Conservation (phyloP, 2,113 vertebrate species). For the Ciconia stormi region DNA sequence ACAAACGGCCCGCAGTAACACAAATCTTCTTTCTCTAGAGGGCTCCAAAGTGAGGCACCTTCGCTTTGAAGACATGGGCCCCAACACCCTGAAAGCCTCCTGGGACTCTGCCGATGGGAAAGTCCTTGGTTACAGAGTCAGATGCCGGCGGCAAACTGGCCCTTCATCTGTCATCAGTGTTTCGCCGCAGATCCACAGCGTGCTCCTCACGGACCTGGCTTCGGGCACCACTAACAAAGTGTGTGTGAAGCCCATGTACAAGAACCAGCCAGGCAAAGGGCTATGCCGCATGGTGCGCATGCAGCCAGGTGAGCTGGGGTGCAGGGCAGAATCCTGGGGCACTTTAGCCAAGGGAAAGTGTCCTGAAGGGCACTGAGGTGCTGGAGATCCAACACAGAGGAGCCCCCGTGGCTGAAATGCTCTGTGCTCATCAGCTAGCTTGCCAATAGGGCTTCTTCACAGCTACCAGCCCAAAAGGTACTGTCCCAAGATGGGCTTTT, state of each 20-base stretch:
- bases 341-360: accelerated
- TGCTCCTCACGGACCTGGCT: conserved; percentile 74
- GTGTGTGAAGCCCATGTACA: conserved; percentile 85
- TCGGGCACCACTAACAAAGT: conserved; percentile 64
- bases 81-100: conserved; percentile 71
- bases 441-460: background rate
- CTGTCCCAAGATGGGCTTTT: background rate
- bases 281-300: conserved; percentile 78
- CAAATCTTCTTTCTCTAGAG: background rate
- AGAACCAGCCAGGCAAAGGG: conserved; percentile 66
- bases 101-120: conserved; percentile 74
- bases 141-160: conserved; percentile 74
- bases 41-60: conserved; percentile 52
- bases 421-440: background rate
- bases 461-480: background rate
- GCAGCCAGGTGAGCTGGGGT: conserved; percentile 70
- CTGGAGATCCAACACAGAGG: background rate
- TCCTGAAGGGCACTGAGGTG: background rate
- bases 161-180: conserved; percentile 69
- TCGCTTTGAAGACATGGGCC: conserved; percentile 24
- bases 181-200: conserved; percentile 71
- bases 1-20: accelerated
- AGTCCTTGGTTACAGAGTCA: conserved; percentile 83
- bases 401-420: background rate
- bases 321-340: accelerated